Base-by-base conservation (phyloP, 2,888 invertebrate species). In the Euclidia mi region DNA sequence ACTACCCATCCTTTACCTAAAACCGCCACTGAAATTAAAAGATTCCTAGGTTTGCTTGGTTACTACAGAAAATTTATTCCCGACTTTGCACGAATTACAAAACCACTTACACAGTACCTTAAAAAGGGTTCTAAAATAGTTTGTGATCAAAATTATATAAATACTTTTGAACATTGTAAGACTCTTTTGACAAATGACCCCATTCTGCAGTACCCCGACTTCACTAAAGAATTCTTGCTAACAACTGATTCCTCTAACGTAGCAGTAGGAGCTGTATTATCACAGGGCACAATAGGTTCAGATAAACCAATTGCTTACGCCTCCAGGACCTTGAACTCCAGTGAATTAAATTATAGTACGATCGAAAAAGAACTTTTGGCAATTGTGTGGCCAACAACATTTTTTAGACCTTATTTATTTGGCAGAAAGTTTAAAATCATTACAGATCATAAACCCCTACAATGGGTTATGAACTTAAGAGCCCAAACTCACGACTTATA, bases 51-150 rank as follows among this genome's bases (percentile, higher is more conserved):
- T 1, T 45, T 81, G 3, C 3, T 78, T 0, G 77, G 77, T 10
- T 79, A 78, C 29, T 77, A 76, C 31, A 37, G 75, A 2, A 69
- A 69, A 38, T 82, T 78, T 44, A 74, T 80, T 3, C 71, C 71
- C 0, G 71, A 79, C 25, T 76, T 76, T 45, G 72, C 76, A 0
- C 46, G 49, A 4, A 40, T 77, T 2, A 72, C 67, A 0, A 69
- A 71, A 53, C 72, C 64, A 11, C 18, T 63, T 11, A 71, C 70
- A 2, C 17, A 37, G 18, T 71, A 49, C 63, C 43, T 73, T 42
- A 76, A 71, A 29, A 74, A 78, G 12, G 49, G 56, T 3, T 18
- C 9, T 6, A 60, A 52, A 37, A 68, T 66, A 34, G 42, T 17
- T 1, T 32, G 65, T 10, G 11, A 11, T 10, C 1, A 2, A 0